Percentiles rank a stretch among this genome's conserved stretches.
These are phyloP conservation scores for Epicampocera succincta DNA, from an alignment of 2,888 invertebrate species.

Conservation along the genomic window DNA sequence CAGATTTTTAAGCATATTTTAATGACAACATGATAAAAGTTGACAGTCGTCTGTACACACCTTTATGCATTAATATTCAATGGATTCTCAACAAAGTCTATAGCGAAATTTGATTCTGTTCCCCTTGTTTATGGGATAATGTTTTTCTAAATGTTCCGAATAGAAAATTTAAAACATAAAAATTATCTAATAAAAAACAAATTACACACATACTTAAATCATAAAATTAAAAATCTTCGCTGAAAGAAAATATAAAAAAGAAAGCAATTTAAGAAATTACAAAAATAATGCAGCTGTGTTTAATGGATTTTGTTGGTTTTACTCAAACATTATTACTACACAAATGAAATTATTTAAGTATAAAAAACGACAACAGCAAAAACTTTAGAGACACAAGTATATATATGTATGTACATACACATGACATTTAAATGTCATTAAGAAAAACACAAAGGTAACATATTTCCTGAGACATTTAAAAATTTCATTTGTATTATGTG, in stretches of 20 bases:
- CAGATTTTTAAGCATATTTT: too few relatives aligned
- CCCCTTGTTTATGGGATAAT: too few relatives aligned
- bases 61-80: not conserved
- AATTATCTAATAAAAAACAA: slow-evolving; percentile 2
- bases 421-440: slow-evolving; percentile 68
- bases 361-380: slow-evolving; percentile 31
- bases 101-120: not conserved
- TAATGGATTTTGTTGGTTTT: slow-evolving; percentile 70
- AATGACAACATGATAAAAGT: too few relatives aligned
- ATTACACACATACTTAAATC: not conserved
- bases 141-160: not conserved
- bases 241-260: not conserved
- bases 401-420: slow-evolving; percentile 22
- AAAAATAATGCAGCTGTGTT: slow-evolving; percentile 60
- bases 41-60: too few relatives aligned
- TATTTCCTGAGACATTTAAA: slow-evolving; percentile 41
- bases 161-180: not conserved
- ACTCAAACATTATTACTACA: slow-evolving; percentile 56
- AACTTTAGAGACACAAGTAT: slow-evolving; percentile 21
- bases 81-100: not conserved
- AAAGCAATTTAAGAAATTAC: slow-evolving; percentile 40
- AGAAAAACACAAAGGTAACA: slow-evolving; percentile 52
- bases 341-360: slow-evolving; percentile 57
- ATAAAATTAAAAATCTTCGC: not conserved
- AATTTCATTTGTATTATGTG: slow-evolving; percentile 21